These are phyloP conservation scores for Drosophila flavopinicola DNA, from an alignment of 2,888 invertebrate species.

Conservation along the genomic window DNA sequence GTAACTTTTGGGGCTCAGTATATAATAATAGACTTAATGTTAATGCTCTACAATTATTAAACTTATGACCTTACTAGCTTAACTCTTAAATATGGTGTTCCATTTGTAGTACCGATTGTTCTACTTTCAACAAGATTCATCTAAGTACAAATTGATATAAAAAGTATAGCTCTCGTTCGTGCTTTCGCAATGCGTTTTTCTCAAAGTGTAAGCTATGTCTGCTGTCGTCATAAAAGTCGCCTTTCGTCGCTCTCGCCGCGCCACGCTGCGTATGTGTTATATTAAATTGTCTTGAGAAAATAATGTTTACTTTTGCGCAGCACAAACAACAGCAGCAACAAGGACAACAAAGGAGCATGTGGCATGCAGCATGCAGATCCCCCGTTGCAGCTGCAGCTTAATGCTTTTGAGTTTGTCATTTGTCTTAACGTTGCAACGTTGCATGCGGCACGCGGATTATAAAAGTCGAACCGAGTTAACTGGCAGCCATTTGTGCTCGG, in stretches of 20 bases:
- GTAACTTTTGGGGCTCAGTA: too few relatives aligned
- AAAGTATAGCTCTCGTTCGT: too few relatives aligned
- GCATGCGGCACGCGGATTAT: slow-evolving; percentile 70
- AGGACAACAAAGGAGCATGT: slow-evolving; percentile 42
- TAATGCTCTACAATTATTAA: too few relatives aligned
- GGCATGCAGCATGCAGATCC: slow-evolving; percentile 20
- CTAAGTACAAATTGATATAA: too few relatives aligned
- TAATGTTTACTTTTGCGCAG: slow-evolving; percentile 70
- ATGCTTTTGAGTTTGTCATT: slow-evolving; percentile 77
- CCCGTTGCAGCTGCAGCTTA: slow-evolving; percentile 52
- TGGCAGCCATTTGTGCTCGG: slow-evolving; percentile 48
- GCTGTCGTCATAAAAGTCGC: slow-evolving; percentile 57
- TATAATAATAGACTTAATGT: too few relatives aligned
- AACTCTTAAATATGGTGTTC: too few relatives aligned
- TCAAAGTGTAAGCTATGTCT: too few relatives aligned
- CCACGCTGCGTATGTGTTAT: slow-evolving; percentile 69
- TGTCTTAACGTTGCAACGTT: slow-evolving; percentile 71
- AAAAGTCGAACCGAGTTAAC: slow-evolving; percentile 74
- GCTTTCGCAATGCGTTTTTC: too few relatives aligned
- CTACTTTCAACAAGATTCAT: too few relatives aligned
- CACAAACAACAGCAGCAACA: slow-evolving; percentile 51
- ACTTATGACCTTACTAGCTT: too few relatives aligned
- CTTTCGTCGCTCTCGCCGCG: slow-evolving; percentile 8
- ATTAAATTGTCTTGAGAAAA: slow-evolving; percentile 77
- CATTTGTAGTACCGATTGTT: too few relatives aligned